Percentiles rank a stretch among this genome's conserved stretches.
Evolutionary conservation across 23 tunicate genomes (phyloP).

Genomic region (Trididemnum miniatum): DNA sequence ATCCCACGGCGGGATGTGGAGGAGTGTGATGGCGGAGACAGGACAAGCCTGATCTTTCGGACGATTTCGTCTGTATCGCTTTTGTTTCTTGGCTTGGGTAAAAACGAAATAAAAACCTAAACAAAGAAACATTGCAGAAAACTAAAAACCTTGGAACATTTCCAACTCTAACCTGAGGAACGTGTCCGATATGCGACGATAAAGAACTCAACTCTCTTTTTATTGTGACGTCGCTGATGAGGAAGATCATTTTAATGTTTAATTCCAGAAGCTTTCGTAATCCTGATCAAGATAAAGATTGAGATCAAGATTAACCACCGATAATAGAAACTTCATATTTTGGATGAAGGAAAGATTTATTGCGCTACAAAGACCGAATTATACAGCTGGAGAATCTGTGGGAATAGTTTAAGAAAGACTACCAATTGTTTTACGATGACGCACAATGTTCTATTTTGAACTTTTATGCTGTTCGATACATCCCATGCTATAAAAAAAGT

Average conservation of each 20-base stretch:
- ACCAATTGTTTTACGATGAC: too few relatives aligned
- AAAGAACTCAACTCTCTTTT: constrained; percentile 48
- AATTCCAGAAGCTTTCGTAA: constrained; percentile 75
- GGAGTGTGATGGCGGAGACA: constrained; percentile 23
- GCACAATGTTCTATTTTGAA: too few relatives aligned
- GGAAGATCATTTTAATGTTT: constrained; percentile 56
- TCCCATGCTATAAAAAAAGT: too few relatives aligned
- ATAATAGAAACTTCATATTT: too few relatives aligned
- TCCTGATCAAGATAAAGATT: constrained; percentile 68
- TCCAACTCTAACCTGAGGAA: constrained; percentile 49
- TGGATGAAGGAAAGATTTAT: too few relatives aligned
- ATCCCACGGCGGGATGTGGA: constrained; percentile 15
- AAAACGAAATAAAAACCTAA: constrained; percentile 18
- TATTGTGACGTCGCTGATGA: constrained; percentile 61
- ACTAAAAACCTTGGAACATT: neutral
- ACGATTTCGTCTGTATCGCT: constrained; percentile 22
- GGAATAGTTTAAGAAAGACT: too few relatives aligned
- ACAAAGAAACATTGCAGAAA: neutral
- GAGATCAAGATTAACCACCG: too few relatives aligned
- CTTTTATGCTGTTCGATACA: too few relatives aligned
- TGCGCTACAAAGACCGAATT: too few relatives aligned
- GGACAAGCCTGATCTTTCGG: constrained; percentile 25
- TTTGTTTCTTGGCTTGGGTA: constrained; percentile 40
- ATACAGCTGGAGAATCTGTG: too few relatives aligned
- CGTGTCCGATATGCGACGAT: constrained; percentile 49